Percentiles rank a stretch among this genome's conserved stretches.
Evolutionary conservation across 1,140 invertebrate genomes (phyloP).

Genomic region (Neodiprion pinetum): DNA sequence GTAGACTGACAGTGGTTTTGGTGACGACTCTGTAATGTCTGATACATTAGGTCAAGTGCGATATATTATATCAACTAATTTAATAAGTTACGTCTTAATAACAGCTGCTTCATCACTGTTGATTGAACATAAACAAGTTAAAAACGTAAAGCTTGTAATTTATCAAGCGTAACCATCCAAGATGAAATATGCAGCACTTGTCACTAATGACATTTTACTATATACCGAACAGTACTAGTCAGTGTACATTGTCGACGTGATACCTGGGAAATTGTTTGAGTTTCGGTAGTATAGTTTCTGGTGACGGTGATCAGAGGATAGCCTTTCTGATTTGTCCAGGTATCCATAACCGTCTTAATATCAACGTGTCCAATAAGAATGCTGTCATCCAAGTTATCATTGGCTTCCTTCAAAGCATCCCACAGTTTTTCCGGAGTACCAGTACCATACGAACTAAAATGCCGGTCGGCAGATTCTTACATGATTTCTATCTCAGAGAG

Average conservation of each 20-base stretch:
- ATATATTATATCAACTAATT: no score
- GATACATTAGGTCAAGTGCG: no score
- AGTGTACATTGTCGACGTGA: no score
- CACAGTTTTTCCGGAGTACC: slow-evolving; percentile 75
- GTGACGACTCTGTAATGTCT: background rate
- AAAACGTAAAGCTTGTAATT: no score
- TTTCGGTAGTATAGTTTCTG: slow-evolving; percentile 56
- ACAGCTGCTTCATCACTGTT: no score
- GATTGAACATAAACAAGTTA: no score
- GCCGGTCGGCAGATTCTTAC: background rate
- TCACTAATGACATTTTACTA: no score
- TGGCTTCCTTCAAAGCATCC: slow-evolving; percentile 72
- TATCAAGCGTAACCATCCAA: no score
- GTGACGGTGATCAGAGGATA: slow-evolving; percentile 71
- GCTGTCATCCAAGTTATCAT: slow-evolving; percentile 57
- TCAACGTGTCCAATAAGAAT: slow-evolving; percentile 42
- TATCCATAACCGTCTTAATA: slow-evolving; percentile 66
- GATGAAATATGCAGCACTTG: no score
- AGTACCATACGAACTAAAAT: slow-evolving; percentile 50
- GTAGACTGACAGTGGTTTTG: no score
- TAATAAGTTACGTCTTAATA: no score
- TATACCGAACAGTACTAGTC: no score
- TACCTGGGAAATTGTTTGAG: slow-evolving; percentile 60
- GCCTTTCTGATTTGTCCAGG: slow-evolving; percentile 74
- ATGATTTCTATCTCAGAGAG: background rate